phyloP scores from a whole-genome alignment of 1,140 invertebrate species.

The Cepaea nemoralis region DNA sequence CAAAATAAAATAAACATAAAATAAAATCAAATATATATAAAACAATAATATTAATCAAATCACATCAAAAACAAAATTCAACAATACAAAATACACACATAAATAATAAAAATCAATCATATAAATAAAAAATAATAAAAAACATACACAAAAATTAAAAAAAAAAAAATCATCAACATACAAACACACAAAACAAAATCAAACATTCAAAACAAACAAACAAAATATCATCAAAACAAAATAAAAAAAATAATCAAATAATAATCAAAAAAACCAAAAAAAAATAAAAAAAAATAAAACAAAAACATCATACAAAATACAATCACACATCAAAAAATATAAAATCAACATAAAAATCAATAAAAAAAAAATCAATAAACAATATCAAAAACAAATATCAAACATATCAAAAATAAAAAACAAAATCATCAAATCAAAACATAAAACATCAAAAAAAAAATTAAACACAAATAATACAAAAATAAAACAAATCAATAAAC shows the following conservation, averaged over 20 bases:
- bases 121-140: conserved; percentile 12
- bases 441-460: no score
- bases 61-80: no score
- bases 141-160: neutral
- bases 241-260: neutral
- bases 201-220: neutral
- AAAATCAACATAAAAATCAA: neutral
- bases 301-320: neutral
- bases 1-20: no score
- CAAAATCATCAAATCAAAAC: no score
- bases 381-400: no score
- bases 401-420: no score
- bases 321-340: neutral
- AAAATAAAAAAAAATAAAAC: neutral
- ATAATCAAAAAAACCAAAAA: neutral
- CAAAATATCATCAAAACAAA: neutral
- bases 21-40: no score
- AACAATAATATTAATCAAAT: no score
- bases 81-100: neutral
- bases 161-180: neutral
- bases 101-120: neutral
- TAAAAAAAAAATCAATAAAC: no score
- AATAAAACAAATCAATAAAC: no score
- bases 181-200: neutral
- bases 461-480: no score